These are phyloP conservation scores for Theropithecus gelada DNA, from an alignment of 2,113 vertebrate species.

Conservation along the genomic window DNA sequence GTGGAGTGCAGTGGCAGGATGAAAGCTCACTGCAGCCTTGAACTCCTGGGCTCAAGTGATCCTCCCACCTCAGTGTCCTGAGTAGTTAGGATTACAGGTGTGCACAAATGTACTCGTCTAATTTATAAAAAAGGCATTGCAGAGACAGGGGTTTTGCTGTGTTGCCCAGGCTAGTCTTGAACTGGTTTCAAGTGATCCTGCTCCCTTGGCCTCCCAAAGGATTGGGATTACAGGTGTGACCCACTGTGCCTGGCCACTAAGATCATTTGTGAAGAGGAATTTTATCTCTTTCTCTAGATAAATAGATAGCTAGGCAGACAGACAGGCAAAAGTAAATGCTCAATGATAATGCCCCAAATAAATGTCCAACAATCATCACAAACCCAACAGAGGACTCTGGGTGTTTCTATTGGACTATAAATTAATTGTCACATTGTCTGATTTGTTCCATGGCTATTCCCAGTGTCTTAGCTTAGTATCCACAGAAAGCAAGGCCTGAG, in stretches of 20 bases:
- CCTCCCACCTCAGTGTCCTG: not conserved
- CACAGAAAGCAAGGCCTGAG: not conserved
- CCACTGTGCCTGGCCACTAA: not conserved
- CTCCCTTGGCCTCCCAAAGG: not conserved
- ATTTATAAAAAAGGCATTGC: not conserved
- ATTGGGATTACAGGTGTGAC: not conserved
- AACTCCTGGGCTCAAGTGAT: not conserved
- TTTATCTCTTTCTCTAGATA: not conserved
- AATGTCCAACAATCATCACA: not conserved
- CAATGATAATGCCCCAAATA: not conserved
- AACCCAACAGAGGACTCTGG: not conserved
- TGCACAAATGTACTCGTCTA: not conserved
- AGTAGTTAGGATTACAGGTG: not conserved
- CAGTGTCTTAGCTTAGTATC: not conserved
- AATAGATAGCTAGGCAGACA: not conserved
- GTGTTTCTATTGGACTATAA: not conserved
- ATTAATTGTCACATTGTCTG: not conserved
- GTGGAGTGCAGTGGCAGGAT: not conserved
- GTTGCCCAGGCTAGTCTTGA: not conserved
- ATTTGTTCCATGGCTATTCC: not conserved
- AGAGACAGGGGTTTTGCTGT: not conserved
- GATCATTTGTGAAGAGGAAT: not conserved
- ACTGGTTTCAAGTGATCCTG: not conserved
- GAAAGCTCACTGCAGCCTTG: not conserved
- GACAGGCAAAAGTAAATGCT: not conserved